Conservation (phyloP, 2,797 vertebrate genomes). For the Periparus ater region DNA sequence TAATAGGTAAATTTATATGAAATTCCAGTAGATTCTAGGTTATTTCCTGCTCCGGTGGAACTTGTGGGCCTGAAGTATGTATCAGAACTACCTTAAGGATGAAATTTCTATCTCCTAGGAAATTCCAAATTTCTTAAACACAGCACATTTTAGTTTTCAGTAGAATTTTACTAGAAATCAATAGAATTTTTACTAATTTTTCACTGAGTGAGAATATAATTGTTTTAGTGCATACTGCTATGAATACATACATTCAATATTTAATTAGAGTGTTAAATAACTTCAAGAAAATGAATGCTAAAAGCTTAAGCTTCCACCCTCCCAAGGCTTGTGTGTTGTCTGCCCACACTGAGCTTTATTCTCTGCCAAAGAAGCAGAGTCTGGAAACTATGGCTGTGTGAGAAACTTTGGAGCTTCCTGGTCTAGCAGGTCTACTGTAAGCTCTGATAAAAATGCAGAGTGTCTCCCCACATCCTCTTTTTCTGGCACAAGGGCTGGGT, state of each 20-base stretch:
- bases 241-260: not conserved
- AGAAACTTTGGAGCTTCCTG: not conserved
- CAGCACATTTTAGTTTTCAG: not conserved
- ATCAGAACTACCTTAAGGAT: not conserved
- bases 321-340: not conserved
- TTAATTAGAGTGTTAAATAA: not conserved
- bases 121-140: not conserved
- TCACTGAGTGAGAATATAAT: not conserved
- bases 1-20: not conserved
- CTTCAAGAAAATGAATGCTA: not conserved
- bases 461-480: not conserved
- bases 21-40: not conserved
- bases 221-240: not conserved
- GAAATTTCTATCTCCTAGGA: not conserved
- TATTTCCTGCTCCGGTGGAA: not conserved
- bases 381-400: not conserved
- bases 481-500: not conserved
- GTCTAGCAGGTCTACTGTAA: not conserved
- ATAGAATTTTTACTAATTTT: not conserved
- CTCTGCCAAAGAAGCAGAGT: not conserved
- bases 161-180: not conserved
- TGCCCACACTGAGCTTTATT: not conserved
- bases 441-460: not conserved
- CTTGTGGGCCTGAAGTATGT: not conserved
- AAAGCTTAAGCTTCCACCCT: not conserved